These are phyloP conservation scores for Drosophila ezoana DNA, from an alignment of 2,888 invertebrate species.

Conservation along the genomic window DNA sequence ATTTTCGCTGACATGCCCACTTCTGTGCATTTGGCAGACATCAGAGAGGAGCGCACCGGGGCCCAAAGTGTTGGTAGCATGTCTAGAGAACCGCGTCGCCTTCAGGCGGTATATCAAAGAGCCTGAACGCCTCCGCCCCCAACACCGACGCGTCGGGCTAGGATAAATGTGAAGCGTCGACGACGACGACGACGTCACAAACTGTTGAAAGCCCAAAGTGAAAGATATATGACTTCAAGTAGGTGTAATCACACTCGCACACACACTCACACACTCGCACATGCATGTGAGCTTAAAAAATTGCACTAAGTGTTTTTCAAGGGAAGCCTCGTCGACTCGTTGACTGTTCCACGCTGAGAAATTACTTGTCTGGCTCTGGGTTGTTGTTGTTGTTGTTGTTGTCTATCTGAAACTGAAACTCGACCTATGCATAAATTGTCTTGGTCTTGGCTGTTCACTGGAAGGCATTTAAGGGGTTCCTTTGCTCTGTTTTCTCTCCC, in stretches of 20 bases:
- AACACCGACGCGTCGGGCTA: conserved; percentile 9
- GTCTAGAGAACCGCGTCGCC: conserved; percentile 60
- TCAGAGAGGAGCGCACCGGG: conserved; percentile 3
- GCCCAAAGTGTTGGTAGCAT: conserved; percentile 64
- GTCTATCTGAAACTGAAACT: conserved; percentile 48
- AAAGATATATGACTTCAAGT: conserved; percentile 80
- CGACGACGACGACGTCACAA: conserved; percentile 71
- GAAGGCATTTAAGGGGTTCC: conserved; percentile 51
- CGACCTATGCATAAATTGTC: conserved; percentile 73
- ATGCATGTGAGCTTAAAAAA: conserved; percentile 57
- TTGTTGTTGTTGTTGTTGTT: conserved; percentile 20
- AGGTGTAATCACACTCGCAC: conserved; percentile 73
- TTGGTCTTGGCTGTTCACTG: conserved; percentile 34
- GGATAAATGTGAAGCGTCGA: conserved; percentile 63
- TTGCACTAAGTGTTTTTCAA: conserved; percentile 72
- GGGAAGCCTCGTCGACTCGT: conserved; percentile 58
- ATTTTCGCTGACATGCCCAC: conserved; percentile 79
- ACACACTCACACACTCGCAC: conserved; percentile 36
- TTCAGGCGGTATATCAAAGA: conserved; percentile 74
- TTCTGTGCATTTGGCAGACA: conserved; percentile 71
- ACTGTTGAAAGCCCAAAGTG: conserved; percentile 81
- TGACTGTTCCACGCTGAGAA: conserved; percentile 64
- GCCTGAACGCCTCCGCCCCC: conserved; percentile 62
- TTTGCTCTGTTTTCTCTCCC: conserved; percentile 20
- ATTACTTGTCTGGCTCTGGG: conserved; percentile 51